Base-by-base conservation (phyloP, 2,113 vertebrate species). In the Mola mola region DNA sequence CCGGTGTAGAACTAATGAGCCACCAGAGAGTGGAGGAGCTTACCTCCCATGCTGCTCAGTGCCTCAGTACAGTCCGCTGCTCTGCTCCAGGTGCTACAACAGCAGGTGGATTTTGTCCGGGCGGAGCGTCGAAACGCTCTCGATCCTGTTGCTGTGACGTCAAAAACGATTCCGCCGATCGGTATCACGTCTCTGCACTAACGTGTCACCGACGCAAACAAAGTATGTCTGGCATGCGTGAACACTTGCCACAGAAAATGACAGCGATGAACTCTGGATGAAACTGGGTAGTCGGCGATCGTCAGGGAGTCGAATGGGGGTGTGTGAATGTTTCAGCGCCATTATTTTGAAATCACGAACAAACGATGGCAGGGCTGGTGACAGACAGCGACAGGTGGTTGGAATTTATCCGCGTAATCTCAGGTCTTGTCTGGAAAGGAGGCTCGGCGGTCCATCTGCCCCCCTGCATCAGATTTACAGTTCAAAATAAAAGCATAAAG, bases 21-120 rank as follows among this genome's bases (percentile, higher is more conserved):
- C n/a, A n/a, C n/a, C n/a, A 41, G 38, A 41, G 17, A 41, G 6
- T 2, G 10, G 12, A 34, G 15, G 33, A 13, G 11, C 75, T 71
- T 80, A 90, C 88, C 88, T 79, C 73, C 73, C 86, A 88, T 83
- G 64, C 7, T 71, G 72, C 62, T 38, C 31, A 29, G n/a, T 25
- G 12, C 28, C 10, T 40, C 22, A 28, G 9, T 67, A 71, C 6
- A 43, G 65, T 61, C n/a, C n/a, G n/a, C n/a, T n/a, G n/a, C n/a
- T 73, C 10, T 16, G 57, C 31, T 60, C n/a, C 72, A 62, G 70
- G 65, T 65, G 79, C 16, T 17, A 3, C 40, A 55, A 59, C 85
- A 81, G 84, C 85, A 82, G 86, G 81, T 87, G 79, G 41, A 62
- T 78, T 74, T 53, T 59, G n/a, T 42, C 1, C 42, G 60, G 64